These are phyloP conservation scores for Chiloscyllium punctatum DNA, from an alignment of 2,797 vertebrate species.

Conservation along the genomic window DNA sequence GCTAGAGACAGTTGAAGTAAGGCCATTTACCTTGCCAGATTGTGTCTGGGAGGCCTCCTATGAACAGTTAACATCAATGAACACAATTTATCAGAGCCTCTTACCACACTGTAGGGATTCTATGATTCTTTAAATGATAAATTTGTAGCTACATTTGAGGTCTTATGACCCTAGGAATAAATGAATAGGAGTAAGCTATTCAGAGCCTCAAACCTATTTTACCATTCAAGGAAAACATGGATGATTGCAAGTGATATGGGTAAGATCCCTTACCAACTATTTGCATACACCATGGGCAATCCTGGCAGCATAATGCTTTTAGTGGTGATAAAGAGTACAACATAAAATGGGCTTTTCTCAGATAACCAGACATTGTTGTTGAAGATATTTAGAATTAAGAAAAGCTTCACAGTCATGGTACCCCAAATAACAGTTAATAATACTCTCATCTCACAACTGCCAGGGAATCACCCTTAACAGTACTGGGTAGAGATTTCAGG, in stretches of 20 bases:
- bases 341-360: background rate
- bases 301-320: background rate
- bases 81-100: background rate
- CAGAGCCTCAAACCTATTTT: too few species aligned
- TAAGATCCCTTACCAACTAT: background rate
- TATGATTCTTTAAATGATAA: background rate
- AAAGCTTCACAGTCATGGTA: background rate
- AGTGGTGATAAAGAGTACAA: background rate
- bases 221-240: too few species aligned
- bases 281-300: too few species aligned
- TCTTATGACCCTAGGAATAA: background rate
- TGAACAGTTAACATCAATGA: background rate
- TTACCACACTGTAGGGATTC: too few species aligned
- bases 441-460: background rate
- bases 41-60: background rate
- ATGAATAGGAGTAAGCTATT: too few species aligned
- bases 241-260: background rate
- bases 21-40: background rate
- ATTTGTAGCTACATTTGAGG: background rate
- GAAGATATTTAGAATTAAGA: background rate
- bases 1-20: background rate
- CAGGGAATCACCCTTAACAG: background rate
- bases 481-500: constrained; percentile 10
- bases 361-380: background rate
- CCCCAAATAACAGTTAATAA: background rate